Evolutionary conservation across 1,140 invertebrate genomes (phyloP).

Genomic region (Oedothorax gibbosus): DNA sequence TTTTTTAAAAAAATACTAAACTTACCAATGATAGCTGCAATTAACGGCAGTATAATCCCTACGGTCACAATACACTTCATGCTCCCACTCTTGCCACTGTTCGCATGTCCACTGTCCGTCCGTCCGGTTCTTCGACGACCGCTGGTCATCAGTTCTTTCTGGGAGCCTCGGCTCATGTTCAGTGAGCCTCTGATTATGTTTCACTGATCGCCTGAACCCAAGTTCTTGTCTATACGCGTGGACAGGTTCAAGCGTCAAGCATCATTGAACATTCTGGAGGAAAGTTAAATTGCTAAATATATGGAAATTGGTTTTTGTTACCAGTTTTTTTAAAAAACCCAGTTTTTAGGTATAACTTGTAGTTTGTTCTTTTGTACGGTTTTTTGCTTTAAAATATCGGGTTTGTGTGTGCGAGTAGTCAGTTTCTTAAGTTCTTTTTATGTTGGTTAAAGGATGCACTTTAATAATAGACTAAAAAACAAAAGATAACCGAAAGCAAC

Average conservation of each 20-base stretch:
- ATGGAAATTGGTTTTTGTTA: too few relatives aligned
- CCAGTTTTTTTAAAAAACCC: too few relatives aligned
- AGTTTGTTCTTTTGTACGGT: too few relatives aligned
- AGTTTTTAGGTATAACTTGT: too few relatives aligned
- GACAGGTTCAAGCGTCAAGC: neutral
- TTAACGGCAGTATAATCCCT: constrained; percentile 40
- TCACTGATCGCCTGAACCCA: neutral
- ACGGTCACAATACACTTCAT: constrained; percentile 43
- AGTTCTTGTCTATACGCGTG: neutral
- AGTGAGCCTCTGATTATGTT: neutral
- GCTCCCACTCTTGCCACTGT: constrained; percentile 5
- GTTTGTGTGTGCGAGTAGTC: too few relatives aligned
- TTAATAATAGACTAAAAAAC: too few relatives aligned
- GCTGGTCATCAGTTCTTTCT: constrained; percentile 4
- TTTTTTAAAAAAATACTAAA: too few relatives aligned
- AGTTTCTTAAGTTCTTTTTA: too few relatives aligned
- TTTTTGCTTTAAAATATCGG: too few relatives aligned
- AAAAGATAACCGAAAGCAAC: too few relatives aligned
- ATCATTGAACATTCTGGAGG: neutral
- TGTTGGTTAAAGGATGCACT: too few relatives aligned
- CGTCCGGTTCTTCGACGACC: neutral
- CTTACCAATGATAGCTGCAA: constrained; percentile 45
- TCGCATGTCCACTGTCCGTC: constrained; percentile 6
- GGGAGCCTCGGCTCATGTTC: constrained; percentile 18
- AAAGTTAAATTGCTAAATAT: neutral